Evolutionary conservation across 2,113 vertebrate genomes (phyloP).

Genomic region (Furnarius figulus): DNA sequence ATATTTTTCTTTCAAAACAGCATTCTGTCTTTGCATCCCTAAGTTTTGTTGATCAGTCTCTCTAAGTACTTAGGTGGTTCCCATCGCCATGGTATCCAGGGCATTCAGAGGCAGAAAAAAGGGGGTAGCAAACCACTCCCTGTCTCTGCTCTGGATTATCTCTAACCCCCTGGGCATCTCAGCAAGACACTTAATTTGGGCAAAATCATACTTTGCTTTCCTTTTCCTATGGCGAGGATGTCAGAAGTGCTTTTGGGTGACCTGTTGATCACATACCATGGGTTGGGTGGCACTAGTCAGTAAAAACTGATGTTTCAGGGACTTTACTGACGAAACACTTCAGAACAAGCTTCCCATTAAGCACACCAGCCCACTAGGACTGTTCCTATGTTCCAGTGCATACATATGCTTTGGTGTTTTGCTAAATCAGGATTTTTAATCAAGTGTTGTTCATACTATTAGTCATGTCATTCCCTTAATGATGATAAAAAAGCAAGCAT

Average conservation of each 20-base stretch:
- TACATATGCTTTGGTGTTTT: not conserved
- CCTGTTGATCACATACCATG: not conserved
- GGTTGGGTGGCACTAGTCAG: not conserved
- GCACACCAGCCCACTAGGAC: not conserved
- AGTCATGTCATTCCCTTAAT: not conserved
- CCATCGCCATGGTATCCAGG: not conserved
- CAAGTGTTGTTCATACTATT: not conserved
- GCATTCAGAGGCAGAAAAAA: not conserved
- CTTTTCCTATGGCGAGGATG: not conserved
- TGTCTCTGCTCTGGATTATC: not conserved
- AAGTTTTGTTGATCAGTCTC: not conserved
- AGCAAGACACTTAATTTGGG: not conserved
- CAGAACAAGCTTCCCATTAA: not conserved
- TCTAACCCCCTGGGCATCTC: not conserved
- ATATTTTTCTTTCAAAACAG: not conserved
- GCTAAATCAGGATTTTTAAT: slow-evolving; percentile 9
- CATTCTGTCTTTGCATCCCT: not conserved
- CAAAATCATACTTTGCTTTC: not conserved
- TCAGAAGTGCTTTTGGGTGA: not conserved
- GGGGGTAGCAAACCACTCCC: not conserved
- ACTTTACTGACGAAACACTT: not conserved
- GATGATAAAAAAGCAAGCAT: not conserved
- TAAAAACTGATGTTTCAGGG: not conserved
- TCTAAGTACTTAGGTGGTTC: not conserved
- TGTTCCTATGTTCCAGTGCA: not conserved